Evolutionary conservation across 2,113 vertebrate genomes (phyloP), one percentile per base, ranked within the genome.

Genomic region (Campylorhamphus procurvoides): DNA sequence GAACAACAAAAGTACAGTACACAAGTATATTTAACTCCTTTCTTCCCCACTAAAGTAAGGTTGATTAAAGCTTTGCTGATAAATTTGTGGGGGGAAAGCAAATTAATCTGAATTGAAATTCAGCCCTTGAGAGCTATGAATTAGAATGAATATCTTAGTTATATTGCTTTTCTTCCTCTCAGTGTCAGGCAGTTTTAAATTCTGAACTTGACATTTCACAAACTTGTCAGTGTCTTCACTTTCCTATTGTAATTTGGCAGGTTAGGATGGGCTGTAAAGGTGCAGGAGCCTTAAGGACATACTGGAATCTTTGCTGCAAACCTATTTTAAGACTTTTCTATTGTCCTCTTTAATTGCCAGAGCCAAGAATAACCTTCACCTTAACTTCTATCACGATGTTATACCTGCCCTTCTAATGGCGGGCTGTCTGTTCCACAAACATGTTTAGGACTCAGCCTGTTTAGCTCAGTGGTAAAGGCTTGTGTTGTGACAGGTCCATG

Each of bases 11-110:
- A 94, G 79, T 73, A 42, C 0, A 53, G n/a, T 46, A 66, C 82
- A 55, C 7, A 18, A 49, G 9, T 91, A 24, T 60, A 58, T 90
- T 92, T 91, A 85, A 91, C 78, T 88, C 74, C 62, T 92, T 59
- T 89, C 31, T 92, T 85, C 20, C 42, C 44, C 11, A 27, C 47
- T 72, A 71, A 82, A 87, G 6, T 42, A 82, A 60, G 19, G 7
- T 56, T 87, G 40, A 71, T 82, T 29, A 81, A 63, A 86, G n/a
- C 19, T 93, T 95, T 75, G 3, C 27, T 66, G 29, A 37, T 93
- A 66, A 79, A 50, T 64, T 82, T 39, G 27, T 28, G 28, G 7
- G 56, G 28, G 25, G 14, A 47, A 71, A 84, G 24, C 33, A 63
- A 72, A 67, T 79, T 9, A n/a, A 69, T 55, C 49, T 75, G n/a